These are phyloP conservation scores for Coregonus clupeaformis DNA, from an alignment of 2,113 vertebrate species.

Conservation along the genomic window DNA sequence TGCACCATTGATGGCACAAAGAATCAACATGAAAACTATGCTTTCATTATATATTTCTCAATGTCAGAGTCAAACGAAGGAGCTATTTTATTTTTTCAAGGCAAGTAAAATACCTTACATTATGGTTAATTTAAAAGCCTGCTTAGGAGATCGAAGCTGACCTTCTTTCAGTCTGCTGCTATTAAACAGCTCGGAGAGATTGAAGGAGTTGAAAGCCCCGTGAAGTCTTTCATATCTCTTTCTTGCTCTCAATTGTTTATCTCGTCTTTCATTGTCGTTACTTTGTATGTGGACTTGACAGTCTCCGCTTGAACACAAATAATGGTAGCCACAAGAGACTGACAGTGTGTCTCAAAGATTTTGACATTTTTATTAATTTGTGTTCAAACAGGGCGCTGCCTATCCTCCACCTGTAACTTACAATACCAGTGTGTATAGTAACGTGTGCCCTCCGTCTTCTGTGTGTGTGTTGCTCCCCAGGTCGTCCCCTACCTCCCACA, in stretches of 20 bases:
- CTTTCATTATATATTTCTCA: not conserved
- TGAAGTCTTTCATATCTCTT: not conserved
- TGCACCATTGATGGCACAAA: too few species aligned
- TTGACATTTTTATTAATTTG: not conserved
- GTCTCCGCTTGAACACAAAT: not conserved
- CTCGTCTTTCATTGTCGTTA: not conserved
- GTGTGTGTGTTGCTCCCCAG: slow-evolving; percentile 55
- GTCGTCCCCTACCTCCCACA: slow-evolving; percentile 92
- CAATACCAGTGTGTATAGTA: not conserved
- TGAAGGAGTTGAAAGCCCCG: not conserved
- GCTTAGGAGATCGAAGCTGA: slow-evolving; percentile 33
- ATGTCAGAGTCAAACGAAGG: slow-evolving; percentile 5
- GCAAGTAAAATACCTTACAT: slow-evolving; percentile 4
- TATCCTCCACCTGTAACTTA: not conserved
- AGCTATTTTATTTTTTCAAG: not conserved
- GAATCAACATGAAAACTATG: too few species aligned
- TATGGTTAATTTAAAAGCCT: slow-evolving; percentile 16
- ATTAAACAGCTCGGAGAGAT: slow-evolving; percentile 24
- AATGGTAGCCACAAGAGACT: not conserved
- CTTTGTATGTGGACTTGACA: not conserved
- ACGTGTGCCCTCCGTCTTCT: not conserved
- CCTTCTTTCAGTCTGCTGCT: slow-evolving; percentile 27
- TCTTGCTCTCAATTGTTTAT: slow-evolving; percentile 2
- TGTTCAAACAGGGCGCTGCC: not conserved
- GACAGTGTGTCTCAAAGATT: not conserved